phyloP scores from a whole-genome alignment of 2,113 vertebrate genomes.

The Burhinus bistriatus region DNA sequence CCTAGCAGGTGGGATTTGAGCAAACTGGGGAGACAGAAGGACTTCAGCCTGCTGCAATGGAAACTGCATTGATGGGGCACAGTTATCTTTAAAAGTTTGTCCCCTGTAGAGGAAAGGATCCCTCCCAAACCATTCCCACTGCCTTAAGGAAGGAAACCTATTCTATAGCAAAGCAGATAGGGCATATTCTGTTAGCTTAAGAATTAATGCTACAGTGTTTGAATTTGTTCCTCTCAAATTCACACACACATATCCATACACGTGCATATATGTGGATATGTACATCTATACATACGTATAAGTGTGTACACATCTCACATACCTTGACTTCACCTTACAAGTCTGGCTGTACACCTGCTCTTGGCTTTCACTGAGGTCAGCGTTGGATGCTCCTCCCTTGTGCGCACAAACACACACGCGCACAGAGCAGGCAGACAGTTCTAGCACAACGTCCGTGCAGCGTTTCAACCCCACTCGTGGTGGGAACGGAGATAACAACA shows the following conservation, averaged over 20 bases:
- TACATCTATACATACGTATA: no score
- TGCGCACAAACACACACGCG: rapidly evolving
- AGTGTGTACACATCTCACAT: rapidly evolving
- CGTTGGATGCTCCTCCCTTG: neutral
- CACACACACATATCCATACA: rapidly evolving
- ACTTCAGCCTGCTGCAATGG: neutral
- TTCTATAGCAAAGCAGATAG: neutral
- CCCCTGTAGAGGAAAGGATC: neutral
- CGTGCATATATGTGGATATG: rapidly evolving
- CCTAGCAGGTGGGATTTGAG: neutral
- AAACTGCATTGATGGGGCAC: neutral
- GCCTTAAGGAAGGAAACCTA: neutral
- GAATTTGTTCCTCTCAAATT: neutral
- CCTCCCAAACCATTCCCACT: neutral
- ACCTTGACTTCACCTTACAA: no score
- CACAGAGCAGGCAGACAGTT: neutral
- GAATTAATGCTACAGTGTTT: neutral
- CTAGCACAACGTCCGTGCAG: rapidly evolving
- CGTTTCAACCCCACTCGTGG: rapidly evolving
- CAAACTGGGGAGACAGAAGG: neutral
- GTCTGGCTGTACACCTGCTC: no score
- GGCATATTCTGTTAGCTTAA: neutral
- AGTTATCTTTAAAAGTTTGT: neutral
- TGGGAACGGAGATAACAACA: rapidly evolving
- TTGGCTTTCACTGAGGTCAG: neutral